Evolutionary conservation across 2,113 vertebrate genomes (phyloP).

Genomic region (Corythaixoides concolor): DNA sequence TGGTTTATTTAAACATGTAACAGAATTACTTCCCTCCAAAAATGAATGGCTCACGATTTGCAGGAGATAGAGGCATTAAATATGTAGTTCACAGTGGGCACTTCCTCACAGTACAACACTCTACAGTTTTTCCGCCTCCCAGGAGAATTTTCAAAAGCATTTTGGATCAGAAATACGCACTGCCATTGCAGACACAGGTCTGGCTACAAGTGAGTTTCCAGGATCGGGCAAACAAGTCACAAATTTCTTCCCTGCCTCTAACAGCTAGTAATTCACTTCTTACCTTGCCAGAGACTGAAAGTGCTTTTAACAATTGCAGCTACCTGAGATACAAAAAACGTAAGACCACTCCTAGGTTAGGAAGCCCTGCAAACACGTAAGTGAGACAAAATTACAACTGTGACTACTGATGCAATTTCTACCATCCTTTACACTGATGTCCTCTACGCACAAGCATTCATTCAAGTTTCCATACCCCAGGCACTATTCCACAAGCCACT

Average conservation of each 20-base stretch:
- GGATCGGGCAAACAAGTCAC: neutral
- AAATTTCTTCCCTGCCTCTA: neutral
- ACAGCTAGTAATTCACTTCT: neutral
- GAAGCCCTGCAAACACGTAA: neutral
- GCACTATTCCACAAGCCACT: neutral
- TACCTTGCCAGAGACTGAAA: neutral
- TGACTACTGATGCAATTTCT: neutral
- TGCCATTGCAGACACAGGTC: neutral
- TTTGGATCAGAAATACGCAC: neutral
- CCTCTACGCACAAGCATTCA: neutral
- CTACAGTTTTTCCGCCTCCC: rapidly evolving
- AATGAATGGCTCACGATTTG: neutral
- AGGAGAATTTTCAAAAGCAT: neutral
- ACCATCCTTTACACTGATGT: neutral
- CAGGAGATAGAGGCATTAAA: neutral
- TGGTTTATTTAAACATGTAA: neutral
- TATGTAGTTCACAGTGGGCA: neutral
- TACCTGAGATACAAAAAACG: neutral
- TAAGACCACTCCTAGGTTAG: neutral
- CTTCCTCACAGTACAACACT: neutral
- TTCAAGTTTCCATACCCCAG: neutral
- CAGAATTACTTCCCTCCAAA: neutral
- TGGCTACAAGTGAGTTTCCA: neutral
- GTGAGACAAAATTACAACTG: neutral
- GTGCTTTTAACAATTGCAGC: neutral